Base-by-base conservation (phyloP, 1,140 invertebrate species). In the Drosophila dunni region DNA sequence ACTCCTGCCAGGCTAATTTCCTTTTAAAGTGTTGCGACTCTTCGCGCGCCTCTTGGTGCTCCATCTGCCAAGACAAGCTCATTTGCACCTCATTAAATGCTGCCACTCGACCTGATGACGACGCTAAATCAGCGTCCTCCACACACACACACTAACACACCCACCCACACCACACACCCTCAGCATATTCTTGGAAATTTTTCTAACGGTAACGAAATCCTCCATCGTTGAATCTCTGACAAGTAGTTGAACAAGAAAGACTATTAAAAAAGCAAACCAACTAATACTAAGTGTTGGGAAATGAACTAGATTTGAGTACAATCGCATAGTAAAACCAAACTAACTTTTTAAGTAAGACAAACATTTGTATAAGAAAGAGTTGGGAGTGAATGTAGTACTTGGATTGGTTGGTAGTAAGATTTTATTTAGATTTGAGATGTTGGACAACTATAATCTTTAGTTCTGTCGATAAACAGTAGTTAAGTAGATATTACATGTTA, bases 61-160 rank as follows among this genome's bases (percentile, higher is more conserved):
- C 67, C 64, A 66, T 68, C 48, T 84, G 78, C 76, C 73, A 72
- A 61, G 68, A 90, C 82, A 90, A 90, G 82, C 86, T 90, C 86
- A 90, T 90, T 90, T 90, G 86, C 86, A 90, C 88, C 86, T 90
- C 86, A 90, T 90, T 90, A 91, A 88, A 91, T 91, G 78, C 88
- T 81, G 86, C 82, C 83, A 89, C 83, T 89, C 83, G 83, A 88
- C 84, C 84, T 79, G 79, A 88, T 83, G 84, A 73, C 68, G 68
- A 77, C 74, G 69, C 69, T 56, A 80, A 83, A 85, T 77, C 80
- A 83, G 62, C 61, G 65, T 9, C 20, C 46, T 17, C n/a, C 53
- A 46, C 45, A 46, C 7, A 15, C 44, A 45, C 51, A 38, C 51
- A 38, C 53, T 24, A 17, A 20, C 15, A 15, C 44, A 15, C 44